These are phyloP conservation scores for Mus spretus DNA, from an alignment of 2,797 vertebrate genomes.

Conservation along the genomic window DNA sequence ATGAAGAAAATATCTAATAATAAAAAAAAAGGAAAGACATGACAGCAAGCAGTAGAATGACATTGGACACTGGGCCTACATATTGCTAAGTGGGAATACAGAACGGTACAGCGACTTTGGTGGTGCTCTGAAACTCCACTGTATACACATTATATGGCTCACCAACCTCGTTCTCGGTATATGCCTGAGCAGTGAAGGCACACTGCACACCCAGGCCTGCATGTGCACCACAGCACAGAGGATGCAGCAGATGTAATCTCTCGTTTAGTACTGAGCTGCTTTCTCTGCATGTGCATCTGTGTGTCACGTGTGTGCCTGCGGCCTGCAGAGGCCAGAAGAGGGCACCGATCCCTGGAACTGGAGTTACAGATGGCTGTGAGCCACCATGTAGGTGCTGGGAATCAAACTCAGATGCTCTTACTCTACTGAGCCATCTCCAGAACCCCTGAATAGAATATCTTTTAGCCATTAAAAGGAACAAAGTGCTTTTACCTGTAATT, in stretches of 20 bases:
- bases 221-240: neutral
- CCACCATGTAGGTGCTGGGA: neutral
- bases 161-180: too few species aligned
- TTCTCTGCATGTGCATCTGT: too few species aligned
- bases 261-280: neutral
- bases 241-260: neutral
- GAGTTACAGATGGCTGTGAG: neutral
- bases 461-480: constrained; percentile 26
- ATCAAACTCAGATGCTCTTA: neutral
- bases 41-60: neutral
- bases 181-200: neutral
- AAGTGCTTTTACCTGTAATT: neutral
- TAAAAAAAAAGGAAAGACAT: too few species aligned
- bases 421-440: neutral
- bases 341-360: neutral
- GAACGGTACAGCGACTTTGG: constrained; percentile 11
- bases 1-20: too few species aligned
- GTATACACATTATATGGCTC: neutral
- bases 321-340: neutral
- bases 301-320: neutral
- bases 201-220: neutral
- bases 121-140: neutral
- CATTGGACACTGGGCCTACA: neutral
- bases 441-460: neutral
- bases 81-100: neutral